Base-by-base conservation (phyloP, 1,140 invertebrate genomes). In the Pemphigus obesinymphae region DNA sequence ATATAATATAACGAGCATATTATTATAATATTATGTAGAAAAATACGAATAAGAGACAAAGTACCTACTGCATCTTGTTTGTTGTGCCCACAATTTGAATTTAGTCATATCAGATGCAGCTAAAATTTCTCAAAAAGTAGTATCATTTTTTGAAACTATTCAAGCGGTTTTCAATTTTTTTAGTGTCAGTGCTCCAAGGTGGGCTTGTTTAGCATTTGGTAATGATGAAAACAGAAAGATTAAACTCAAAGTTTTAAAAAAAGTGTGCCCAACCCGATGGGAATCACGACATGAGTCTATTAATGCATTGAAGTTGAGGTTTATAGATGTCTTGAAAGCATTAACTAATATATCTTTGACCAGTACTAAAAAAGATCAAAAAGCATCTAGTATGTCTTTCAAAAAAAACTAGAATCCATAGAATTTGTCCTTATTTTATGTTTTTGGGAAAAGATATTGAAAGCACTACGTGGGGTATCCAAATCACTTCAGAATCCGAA, bases 81-180 rank as follows among this genome's bases (percentile, higher is more conserved):
- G 31, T 37, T 66, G 61, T 66, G 61, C 61, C 1, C 78, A 81
- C 15, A 53, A 55, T 17, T 63, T 81, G 29, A 55, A n/a, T n/a
- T n/a, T n/a, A n/a, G n/a, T n/a, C n/a, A n/a, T n/a, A n/a, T n/a
- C n/a, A n/a, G n/a, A n/a, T 75, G 29, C 29, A 13, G 72, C 43
- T 11, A 76, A 76, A 55, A 37, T 45, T 31, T 31, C 45, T 4
- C 4, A 11, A 48, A 26, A 55, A 31, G 34, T 37, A n/a, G n/a
- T n/a, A n/a, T 53, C 15, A 1, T 76, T 76, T 55, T 76, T 76
- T 55, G 26, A 76, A 43, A 50, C 45, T 13, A 6, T 53, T 3
- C 72, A 75, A 76, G n/a, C 17, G 1, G 17, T 53, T 34, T 76
- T 37, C 15, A 53, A 76, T 26, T 76, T 76, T 55, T n/a, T n/a